These are phyloP conservation scores for Drosophila maculinotata DNA, from an alignment of 2,888 invertebrate genomes.

Conservation along the genomic window DNA sequence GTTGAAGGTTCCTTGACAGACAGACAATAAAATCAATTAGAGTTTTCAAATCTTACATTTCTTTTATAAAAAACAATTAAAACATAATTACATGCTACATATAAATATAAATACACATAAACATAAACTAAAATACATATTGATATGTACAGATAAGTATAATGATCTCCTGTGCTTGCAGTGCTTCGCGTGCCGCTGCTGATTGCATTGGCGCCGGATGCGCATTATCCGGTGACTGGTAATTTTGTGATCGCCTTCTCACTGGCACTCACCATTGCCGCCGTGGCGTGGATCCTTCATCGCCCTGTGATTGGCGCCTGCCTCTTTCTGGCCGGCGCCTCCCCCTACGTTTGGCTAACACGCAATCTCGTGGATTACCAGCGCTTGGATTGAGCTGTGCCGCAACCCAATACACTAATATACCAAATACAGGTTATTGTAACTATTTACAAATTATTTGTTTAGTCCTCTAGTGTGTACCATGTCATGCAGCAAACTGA, in stretches of 20 bases:
- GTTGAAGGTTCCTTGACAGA: too few relatives aligned
- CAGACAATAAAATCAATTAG: background rate
- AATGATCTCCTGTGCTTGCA: constrained; percentile 52
- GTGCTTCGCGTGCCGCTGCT: constrained; percentile 81
- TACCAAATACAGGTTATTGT: constrained; percentile 21
- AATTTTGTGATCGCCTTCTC: constrained; percentile 86
- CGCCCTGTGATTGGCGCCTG: constrained; percentile 86
- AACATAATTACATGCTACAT: background rate
- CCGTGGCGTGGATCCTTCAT: constrained; percentile 86
- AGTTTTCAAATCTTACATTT: background rate
- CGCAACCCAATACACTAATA: constrained; percentile 3
- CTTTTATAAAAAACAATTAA: constrained; percentile 12
- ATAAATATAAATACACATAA: constrained; percentile 1
- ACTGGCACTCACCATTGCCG: constrained; percentile 85
- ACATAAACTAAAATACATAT: constrained; percentile 13
- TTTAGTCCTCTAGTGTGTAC: constrained; percentile 21
- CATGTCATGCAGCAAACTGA: constrained; percentile 3
- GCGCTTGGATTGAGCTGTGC: constrained; percentile 54
- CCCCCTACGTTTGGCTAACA: constrained; percentile 86
- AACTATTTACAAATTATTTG: constrained; percentile 46
- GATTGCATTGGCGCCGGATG: constrained; percentile 83
- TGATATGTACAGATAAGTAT: constrained; percentile 9
- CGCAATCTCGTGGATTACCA: constrained; percentile 76
- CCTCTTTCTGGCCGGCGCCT: constrained; percentile 86
- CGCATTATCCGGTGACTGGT: constrained; percentile 84